A percentile compares a stretch with the other conserved stretches of the same genome.
phyloP scores from a whole-genome alignment of 2,113 vertebrate genomes.

The Sminthopsis crassicaudata region DNA sequence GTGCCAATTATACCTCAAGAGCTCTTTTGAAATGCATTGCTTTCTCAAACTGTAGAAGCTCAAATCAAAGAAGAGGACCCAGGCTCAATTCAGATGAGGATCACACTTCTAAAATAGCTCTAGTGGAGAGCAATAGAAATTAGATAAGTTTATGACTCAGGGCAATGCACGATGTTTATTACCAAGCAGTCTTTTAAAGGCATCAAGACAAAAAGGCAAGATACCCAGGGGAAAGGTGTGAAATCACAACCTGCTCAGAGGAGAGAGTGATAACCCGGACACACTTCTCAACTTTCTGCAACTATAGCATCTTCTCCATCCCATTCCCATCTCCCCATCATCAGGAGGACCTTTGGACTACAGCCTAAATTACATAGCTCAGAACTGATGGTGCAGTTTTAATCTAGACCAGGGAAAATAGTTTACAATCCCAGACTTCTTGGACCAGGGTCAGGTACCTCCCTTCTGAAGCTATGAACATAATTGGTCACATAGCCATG shows the following conservation, averaged over 20 bases:
- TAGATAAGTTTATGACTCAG: constrained; percentile 24
- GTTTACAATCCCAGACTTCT: not conserved
- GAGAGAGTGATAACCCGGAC: not conserved
- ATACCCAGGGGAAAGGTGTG: not conserved
- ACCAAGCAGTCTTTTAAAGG: constrained; percentile 14
- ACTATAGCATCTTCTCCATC: not conserved
- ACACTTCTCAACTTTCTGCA: not conserved
- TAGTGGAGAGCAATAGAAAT: constrained; percentile 14
- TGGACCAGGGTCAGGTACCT: not conserved
- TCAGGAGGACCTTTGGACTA: not conserved
- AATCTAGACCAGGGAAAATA: not conserved
- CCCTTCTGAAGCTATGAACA: not conserved
- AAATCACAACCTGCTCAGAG: not conserved
- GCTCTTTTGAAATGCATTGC: constrained; percentile 21
- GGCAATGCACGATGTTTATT: constrained; percentile 2
- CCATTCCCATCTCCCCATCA: not conserved
- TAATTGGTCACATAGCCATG: not conserved
- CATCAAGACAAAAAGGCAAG: not conserved
- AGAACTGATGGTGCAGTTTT: not conserved
- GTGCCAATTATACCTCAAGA: constrained; percentile 23
- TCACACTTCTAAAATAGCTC: not conserved
- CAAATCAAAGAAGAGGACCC: not conserved
- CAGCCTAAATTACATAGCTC: not conserved
- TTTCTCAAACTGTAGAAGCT: not conserved
- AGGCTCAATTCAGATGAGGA: constrained; percentile 9